Percentiles rank a stretch among this genome's conserved stretches.
Conservation (phyloP, 2,113 vertebrate species). For the Sorex araneus region DNA sequence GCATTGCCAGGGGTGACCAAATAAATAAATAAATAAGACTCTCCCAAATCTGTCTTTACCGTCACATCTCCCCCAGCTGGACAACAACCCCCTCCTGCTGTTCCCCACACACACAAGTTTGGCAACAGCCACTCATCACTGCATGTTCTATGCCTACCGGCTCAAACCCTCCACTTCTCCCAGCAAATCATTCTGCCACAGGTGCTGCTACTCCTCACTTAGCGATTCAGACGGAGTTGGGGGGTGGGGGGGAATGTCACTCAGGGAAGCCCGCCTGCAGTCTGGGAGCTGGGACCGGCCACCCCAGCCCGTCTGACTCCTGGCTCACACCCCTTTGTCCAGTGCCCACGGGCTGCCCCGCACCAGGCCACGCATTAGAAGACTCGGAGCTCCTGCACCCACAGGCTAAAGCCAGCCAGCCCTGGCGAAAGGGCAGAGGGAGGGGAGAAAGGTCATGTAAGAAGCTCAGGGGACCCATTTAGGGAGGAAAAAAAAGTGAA, state of each 20-base stretch:
- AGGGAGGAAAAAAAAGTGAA: neutral
- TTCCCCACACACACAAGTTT: too few relatives aligned
- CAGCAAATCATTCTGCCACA: fast-evolving
- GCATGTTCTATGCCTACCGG: neutral
- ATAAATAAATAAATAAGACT: too few relatives aligned
- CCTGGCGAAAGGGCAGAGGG: neutral
- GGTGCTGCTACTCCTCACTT: fast-evolving
- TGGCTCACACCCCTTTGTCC: neutral
- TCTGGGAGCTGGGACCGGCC: neutral
- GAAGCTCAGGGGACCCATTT: neutral
- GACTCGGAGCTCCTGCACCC: neutral
- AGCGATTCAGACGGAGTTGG: neutral
- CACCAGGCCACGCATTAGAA: neutral
- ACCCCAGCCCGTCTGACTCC: neutral
- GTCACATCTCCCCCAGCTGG: neutral
- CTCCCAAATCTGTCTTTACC: neutral
- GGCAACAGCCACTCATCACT: too few relatives aligned
- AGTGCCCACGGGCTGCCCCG: neutral
- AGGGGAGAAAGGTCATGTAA: constrained; percentile 2
- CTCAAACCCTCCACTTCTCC: neutral
- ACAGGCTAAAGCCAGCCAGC: neutral
- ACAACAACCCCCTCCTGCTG: neutral
- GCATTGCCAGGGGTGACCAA: too few relatives aligned
- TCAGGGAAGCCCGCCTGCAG: neutral
- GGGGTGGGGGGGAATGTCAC: neutral